phyloP scores from a whole-genome alignment of 2,888 invertebrate genomes.

The Hofmannophila pseudospretella region DNA sequence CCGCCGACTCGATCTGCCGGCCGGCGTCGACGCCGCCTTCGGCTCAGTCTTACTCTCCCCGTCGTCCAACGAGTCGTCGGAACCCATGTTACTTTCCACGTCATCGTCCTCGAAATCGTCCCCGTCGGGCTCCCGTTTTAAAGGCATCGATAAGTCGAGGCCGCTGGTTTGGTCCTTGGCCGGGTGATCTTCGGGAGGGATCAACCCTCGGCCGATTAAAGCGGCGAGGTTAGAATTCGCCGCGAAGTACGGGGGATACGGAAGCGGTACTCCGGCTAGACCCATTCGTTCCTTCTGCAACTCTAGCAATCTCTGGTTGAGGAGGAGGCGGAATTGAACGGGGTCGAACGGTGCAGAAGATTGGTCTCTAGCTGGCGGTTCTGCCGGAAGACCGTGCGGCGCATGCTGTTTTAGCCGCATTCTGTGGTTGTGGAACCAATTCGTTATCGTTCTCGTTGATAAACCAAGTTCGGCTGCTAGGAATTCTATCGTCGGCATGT shows the following conservation, averaged over 20 bases:
- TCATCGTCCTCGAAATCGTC: constrained; percentile 90
- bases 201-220: constrained; percentile 82
- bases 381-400: constrained; percentile 86
- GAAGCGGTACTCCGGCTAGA: constrained; percentile 85
- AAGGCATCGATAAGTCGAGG: constrained; percentile 90
- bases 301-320: constrained; percentile 93
- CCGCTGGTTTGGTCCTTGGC: constrained; percentile 90
- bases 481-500: constrained; percentile 96
- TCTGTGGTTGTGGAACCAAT: constrained; percentile 99
- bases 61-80: constrained; percentile 80
- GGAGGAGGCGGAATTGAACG: constrained; percentile 91
- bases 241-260: constrained; percentile 87
- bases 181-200: constrained; percentile 77
- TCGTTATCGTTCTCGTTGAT: constrained; percentile 97
- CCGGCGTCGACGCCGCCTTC: constrained; percentile 70
- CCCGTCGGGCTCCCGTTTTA: constrained; percentile 87
- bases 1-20: constrained; percentile 81
- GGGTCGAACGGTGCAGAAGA: constrained; percentile 91
- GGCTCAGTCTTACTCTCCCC: constrained; percentile 77
- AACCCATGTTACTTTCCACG: constrained; percentile 85
- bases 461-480: constrained; percentile 93
- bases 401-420: constrained; percentile 97
- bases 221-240: constrained; percentile 87
- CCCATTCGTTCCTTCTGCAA: constrained; percentile 92
- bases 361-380: constrained; percentile 86